Evolutionary conservation across 1,140 invertebrate genomes (phyloP).

Genomic region (Pomacea maculata): DNA sequence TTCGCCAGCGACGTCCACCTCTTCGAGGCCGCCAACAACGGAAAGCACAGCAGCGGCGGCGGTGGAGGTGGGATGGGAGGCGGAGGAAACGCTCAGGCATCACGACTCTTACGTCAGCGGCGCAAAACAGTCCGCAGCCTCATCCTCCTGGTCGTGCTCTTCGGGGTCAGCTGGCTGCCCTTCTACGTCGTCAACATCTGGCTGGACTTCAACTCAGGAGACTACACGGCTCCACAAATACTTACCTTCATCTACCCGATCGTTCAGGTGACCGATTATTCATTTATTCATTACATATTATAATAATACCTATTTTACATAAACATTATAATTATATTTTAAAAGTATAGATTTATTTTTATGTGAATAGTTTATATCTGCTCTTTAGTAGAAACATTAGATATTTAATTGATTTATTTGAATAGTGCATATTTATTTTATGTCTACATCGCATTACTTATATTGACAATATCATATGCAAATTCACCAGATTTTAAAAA

Average conservation of each 20-base stretch:
- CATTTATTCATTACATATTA: neutral
- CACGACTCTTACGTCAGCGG: slow-evolving; percentile 41
- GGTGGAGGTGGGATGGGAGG: slow-evolving; percentile 8
- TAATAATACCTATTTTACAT: no score
- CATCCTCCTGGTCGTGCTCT: slow-evolving; percentile 48
- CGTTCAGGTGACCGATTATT: slow-evolving; percentile 40
- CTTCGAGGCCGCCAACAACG: slow-evolving; percentile 11
- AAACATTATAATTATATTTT: no score
- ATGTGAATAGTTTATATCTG: no score
- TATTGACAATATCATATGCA: no score
- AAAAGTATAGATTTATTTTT: no score
- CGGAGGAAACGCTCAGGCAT: slow-evolving; percentile 26
- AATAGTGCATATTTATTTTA: no score
- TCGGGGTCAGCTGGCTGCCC: slow-evolving; percentile 54
- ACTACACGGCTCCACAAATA: slow-evolving; percentile 7
- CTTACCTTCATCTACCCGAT: slow-evolving; percentile 60
- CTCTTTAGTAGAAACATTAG: no score
- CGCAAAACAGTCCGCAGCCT: slow-evolving; percentile 49
- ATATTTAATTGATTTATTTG: no score
- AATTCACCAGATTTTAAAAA: no score
- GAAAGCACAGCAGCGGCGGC: slow-evolving; percentile 15
- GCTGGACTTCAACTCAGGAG: slow-evolving; percentile 44
- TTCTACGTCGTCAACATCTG: slow-evolving; percentile 52
- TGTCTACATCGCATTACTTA: no score
- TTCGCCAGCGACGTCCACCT: slow-evolving; percentile 77